Base-by-base conservation (phyloP, 2,113 vertebrate genomes). In the Cichladusa arquata region DNA sequence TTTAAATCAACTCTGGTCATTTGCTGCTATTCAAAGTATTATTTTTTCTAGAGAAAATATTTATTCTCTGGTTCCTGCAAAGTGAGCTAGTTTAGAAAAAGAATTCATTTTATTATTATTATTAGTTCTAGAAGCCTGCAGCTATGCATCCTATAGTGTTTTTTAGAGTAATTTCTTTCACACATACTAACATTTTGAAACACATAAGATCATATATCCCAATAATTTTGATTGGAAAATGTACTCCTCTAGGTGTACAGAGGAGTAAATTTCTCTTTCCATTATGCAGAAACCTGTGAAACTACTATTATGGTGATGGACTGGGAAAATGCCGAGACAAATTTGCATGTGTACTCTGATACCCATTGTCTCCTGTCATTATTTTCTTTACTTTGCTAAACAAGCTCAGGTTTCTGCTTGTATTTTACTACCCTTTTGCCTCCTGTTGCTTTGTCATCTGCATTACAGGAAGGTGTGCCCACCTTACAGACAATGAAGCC, bases 1-100 rank as follows among this genome's bases (percentile, higher is more conserved):
- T 88, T 6, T 80, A 66, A 95, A 54, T 54, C 81, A 80, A 53
- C 26, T 67, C 62, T 83, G 28, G 57, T 90, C 51, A 82, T 73
- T 74, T 91, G 26, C 36, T 87, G 66, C 78, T 93, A 79, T 79
- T 84, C 45, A 69, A 71, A 85, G 70, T n/a, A 82, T 50, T 85
- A 61, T 53, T 94, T 91, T 92, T 48, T 69, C 73, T 76, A 91
- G 66, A 72, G 65, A 72, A 42, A 93, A 57, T 79, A 88, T 94
- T 94, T 96, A n/a, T 80, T 53, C 73, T 92, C 36, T 47, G 28
- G 47, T 76, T 85, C 61, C 54, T 90, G 25, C 31, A 79, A 84
- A 84, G 57, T n/a, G 23, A 95, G 24, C 14, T 61, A 69, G 44
- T 72, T 91, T 51, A 66, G 44, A 78, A 91, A 92, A 84, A 61